phyloP scores from a whole-genome alignment of 2,113 vertebrate species.

The Symphodus melops region DNA sequence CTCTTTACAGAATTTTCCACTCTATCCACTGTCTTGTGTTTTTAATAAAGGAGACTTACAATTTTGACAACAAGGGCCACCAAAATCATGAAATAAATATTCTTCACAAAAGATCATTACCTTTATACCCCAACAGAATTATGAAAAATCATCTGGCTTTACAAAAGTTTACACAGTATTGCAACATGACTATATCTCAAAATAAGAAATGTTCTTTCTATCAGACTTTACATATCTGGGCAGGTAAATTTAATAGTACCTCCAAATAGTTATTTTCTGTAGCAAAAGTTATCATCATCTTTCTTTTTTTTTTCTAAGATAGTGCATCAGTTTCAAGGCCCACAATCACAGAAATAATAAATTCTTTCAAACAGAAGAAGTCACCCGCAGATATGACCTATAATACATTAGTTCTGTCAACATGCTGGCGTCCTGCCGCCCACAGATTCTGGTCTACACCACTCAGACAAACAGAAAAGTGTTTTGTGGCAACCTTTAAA shows the following conservation, averaged over 20 bases:
- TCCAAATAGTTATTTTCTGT: constrained; percentile 8
- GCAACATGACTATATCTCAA: constrained; percentile 2
- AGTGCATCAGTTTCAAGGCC: constrained; percentile 7
- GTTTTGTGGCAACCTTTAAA: constrained; percentile 71
- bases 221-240: neutral
- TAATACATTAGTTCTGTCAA: constrained; percentile 19
- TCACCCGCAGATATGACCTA: constrained; percentile 21
- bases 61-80: no score
- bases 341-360: neutral
- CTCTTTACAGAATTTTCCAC: no score
- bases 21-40: no score
- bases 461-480: constrained; percentile 39
- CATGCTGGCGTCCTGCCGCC: constrained; percentile 20
- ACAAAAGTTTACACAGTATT: no score
- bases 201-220: neutral
- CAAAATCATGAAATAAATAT: no score
- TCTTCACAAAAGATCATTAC: no score
- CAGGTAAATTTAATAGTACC: constrained; percentile 7
- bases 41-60: no score
- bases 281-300: neutral
- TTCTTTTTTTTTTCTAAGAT: neutral
- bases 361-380: neutral
- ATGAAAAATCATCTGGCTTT: no score
- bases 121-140: no score
- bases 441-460: constrained; percentile 19